Evolutionary conservation across 2,888 invertebrate species (phyloP), one percentile per base, ranked within the genome.

Genomic region (Mesoligia furuncula): DNA sequence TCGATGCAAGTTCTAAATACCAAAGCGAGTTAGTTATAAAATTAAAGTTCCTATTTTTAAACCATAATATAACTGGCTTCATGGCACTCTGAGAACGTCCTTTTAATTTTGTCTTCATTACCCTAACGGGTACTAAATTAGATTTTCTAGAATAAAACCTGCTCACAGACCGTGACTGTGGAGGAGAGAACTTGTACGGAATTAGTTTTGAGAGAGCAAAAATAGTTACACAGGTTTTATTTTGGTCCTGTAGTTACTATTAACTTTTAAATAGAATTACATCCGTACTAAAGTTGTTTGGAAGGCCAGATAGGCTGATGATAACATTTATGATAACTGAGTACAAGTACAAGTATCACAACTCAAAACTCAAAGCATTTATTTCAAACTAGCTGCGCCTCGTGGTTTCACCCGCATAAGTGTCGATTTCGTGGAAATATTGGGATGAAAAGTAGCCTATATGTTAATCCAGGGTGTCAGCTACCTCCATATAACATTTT

Each of bases 81-180:
- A 57, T 39, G 54, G 17, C 31, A 27, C 71, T 27, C 27, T 61
- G 20, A 24, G 48, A 36, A 8, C 51, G 31, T 51, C 17, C 51
- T 36, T 73, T 65, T 73, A 68, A 80, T 80, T 73, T 59, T 36
- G 65, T 74, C 64, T 48, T 45, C 36, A 31, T 70, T n/a, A 42
- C 24, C 42, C 15, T 75, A 48, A 57, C 57, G 27, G 64, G 24
- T 51, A 69, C 36, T 59, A 45, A 79, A 81, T 74, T 66, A 61
- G 42, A 69, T 81, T 81, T 80, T 59, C 27, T 20, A 45, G 5
- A 74, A 69, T 74, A 69, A 61, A 74, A 39, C 27, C 24, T n/a
- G 11, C 4, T 45, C 48, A 39, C 54, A 31, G 42, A n/a, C 42
- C 61, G 0, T 57, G 11, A 31, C 31, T 31, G 31, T 31, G 31